Base-by-base conservation (phyloP, 1,140 invertebrate species). In the Papilio polytes region DNA sequence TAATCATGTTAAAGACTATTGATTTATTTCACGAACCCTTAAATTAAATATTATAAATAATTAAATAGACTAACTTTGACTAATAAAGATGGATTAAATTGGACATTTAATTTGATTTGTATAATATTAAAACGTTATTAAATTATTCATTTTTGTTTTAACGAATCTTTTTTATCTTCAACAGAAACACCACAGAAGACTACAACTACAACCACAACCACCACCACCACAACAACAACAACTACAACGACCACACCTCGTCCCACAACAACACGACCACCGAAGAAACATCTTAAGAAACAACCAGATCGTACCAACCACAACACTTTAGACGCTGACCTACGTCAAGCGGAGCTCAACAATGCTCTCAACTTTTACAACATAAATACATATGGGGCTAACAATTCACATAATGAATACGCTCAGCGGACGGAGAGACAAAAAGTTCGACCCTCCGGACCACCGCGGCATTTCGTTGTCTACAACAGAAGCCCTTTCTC, bases 101-200 rank as follows among this genome's bases (percentile, higher is more conserved):
- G 4, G 13, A 48, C 46, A 48, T 74, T 78, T 36, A 1, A 80
- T 22, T 81, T 77, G 8, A 80, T 15, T 2, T 73, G 8, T 66
- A 78, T 73, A 22, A 41, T 51, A 44, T 44, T 31, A 66, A 0
- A 70, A 36, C 18, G 48, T 31, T 8, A 41, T 41, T 8, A 26
- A 48, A 53, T 53, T 36, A 73, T 36, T 15, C 31, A 31, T 15
- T 70, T 31, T 70, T 73, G 2, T 56, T 63, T 26, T 72, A 83
- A 83, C 59, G 18, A 31, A 26, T 74, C 63, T 73, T 73, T 78
- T 83, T 83, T 63, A 79, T n/a, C 48, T 80, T 93, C 89, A 92
- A 90, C 94, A 95, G 94, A 95, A 80, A 93, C 92, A 53, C 94
- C 94, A 74, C 89, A 91, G 66, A 89, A 90, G 82, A 95, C 92